Base-by-base conservation (phyloP, 2,888 invertebrate species). In the Miltochrista miniata region DNA sequence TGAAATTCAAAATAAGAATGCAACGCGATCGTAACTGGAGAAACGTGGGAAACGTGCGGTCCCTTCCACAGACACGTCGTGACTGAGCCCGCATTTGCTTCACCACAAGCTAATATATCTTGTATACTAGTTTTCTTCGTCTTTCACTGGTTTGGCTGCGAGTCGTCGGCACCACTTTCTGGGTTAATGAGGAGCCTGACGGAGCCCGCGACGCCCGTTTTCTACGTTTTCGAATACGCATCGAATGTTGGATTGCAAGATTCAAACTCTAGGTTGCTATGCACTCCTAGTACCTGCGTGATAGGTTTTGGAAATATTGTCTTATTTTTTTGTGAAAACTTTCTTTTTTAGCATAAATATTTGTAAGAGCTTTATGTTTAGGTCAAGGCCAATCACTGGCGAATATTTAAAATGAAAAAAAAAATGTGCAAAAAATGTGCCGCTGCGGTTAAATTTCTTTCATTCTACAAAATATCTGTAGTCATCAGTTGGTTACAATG, bases 161-260 rank as follows among this genome's bases (percentile, higher is more conserved):
- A 65, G 72, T 68, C 72, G 73, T 62, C 72, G 75, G 74, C 78
- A 80, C 68, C 79, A 79, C 80, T 89, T 89, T 90, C 87, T 90
- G 88, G 90, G 90, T 90, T 90, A 90, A 90, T 89, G 88, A 89
- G 87, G 81, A 89, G 76, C 76, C 80, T 76, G 78, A 76, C 77
- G 70, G 72, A 73, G 76, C 65, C 64, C 64, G 70, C 64, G 68
- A 72, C 76, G 76, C 78, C 81, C 77, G 76, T 88, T 90, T 88
- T 89, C 89, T 85, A 85, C 79, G 79, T 86, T 89, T 89, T 89
- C 89, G 86, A 88, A 88, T 74, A 79, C 79, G 79, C 81, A 74
- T 73, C 67, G 77, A 76, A 72, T 76, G 74, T 72, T 59, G 67
- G 61, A 52, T 66, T 71, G 74, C n/a, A 36, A 48, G 45, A 41